These are phyloP conservation scores for Laticauda colubrina DNA, from an alignment of 2,113 vertebrate genomes.

Conservation along the genomic window DNA sequence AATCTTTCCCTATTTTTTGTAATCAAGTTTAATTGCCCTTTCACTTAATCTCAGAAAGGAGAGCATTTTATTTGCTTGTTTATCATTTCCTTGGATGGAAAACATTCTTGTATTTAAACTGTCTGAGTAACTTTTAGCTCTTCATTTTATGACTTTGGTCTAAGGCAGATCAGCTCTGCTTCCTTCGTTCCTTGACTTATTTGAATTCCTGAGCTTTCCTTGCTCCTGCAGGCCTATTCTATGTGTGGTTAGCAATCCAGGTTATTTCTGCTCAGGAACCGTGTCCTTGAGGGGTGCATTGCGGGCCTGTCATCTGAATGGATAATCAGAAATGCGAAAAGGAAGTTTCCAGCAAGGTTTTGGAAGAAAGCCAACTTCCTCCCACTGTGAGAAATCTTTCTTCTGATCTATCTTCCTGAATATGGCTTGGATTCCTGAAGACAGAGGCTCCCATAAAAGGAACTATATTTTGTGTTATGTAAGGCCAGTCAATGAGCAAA, in stretches of 20 bases:
- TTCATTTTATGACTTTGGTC: conserved; percentile 38
- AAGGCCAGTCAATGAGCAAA: neutral
- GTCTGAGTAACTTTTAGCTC: neutral
- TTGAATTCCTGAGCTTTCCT: conserved; percentile 24
- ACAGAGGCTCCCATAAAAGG: neutral
- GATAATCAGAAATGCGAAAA: neutral
- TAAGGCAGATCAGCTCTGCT: conserved; percentile 2
- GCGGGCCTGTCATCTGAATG: neutral
- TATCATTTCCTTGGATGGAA: conserved; percentile 11
- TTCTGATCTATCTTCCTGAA: neutral
- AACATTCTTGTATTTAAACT: conserved; percentile 23
- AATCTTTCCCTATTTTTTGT: conserved; percentile 35
- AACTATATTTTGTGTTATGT: neutral
- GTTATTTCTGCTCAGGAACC: neutral
- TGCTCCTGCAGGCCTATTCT: conserved; percentile 18
- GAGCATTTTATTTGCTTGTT: conserved; percentile 38
- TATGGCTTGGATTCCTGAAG: neutral
- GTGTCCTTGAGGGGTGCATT: neutral
- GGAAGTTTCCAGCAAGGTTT: neutral
- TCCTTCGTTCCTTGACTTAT: conserved; percentile 28
- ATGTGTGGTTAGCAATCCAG: neutral
- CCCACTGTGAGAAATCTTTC: neutral
- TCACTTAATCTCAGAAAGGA: conserved; percentile 37
- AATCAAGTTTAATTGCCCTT: conserved; percentile 17
- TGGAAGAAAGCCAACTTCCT: neutral